phyloP scores from a whole-genome alignment of 2,797 vertebrate genomes.

The Sphaeramia orbicularis region DNA sequence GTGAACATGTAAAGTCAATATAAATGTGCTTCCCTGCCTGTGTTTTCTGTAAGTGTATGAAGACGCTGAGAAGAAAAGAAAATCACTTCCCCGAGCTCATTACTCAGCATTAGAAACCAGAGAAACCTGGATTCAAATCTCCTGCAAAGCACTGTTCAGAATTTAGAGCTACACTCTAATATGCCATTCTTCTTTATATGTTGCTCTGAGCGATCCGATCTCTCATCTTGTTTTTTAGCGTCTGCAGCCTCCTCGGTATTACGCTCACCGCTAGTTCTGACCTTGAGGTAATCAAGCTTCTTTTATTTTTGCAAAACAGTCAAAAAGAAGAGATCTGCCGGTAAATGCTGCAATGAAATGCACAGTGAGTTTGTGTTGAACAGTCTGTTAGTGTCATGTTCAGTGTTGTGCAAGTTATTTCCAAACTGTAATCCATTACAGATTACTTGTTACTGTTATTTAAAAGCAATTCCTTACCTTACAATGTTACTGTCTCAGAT shows the following conservation, averaged over 20 bases:
- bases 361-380: neutral
- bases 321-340: slow-evolving; percentile 8
- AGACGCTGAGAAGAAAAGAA: slow-evolving; percentile 42
- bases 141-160: slow-evolving; percentile 35
- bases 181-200: neutral
- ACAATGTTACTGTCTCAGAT: no score
- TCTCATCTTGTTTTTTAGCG: neutral
- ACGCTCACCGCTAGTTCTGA: slow-evolving; percentile 7
- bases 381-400: neutral
- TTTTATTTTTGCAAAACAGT: slow-evolving; percentile 33
- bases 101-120: slow-evolving; percentile 39
- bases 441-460: no score
- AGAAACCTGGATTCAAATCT: slow-evolving; percentile 17
- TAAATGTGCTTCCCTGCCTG: slow-evolving; percentile 28
- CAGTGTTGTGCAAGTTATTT: no score
- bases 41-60: slow-evolving; percentile 24
- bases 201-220: slow-evolving; percentile 9
- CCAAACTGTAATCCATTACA: no score
- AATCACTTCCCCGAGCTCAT: slow-evolving; percentile 40
- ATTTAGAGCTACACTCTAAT: slow-evolving; percentile 36
- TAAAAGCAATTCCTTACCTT: no score
- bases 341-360: slow-evolving; percentile 10
- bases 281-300: slow-evolving; percentile 24
- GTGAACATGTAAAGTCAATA: slow-evolving; percentile 32
- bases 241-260: neutral